Evolutionary conservation across 2,113 vertebrate species (phyloP), one percentile per base, ranked within the genome.

Genomic region (Ariopsis seemanni): DNA sequence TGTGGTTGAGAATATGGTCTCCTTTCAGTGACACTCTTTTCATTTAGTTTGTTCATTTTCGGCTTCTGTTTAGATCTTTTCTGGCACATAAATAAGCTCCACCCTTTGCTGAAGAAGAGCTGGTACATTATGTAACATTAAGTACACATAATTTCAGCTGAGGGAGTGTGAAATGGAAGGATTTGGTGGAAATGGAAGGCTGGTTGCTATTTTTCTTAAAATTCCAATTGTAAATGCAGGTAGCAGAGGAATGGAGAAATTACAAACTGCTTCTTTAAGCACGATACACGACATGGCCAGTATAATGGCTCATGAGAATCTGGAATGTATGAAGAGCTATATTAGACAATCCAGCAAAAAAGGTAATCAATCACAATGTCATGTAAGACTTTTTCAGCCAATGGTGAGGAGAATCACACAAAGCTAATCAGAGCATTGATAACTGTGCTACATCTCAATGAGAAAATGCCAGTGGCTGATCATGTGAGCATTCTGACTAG

Each of bases 261-360:
- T 18, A 60, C 78, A 60, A 60, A 81, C 53, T 81, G 78, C 53
- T 58, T 81, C 55, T 81, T 81, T 81, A 81, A 58, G n/a, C 17
- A 58, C 27, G 20, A 22, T 34, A 34, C 15, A 60, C 10, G 60
- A 81, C 15, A 62, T n/a, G 20, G 11, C 22, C n/a, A 57, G 25
- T 3, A 55, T 55, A 79, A 78, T 60, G 57, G 57, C 30, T 4
- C 18, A 48, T 82, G 34, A 81, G 30, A 25, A 25, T 82, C 57
- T 12, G 30, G 20, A 82, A 82, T 62, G 57, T 62, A 82, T 48
- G 57, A 15, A n/a, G 22, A 75, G 42, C 42, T 48, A 22, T 9
- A 22, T 75, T 75, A 48, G 34, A 79, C 18, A 12, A 27, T 53
- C 48, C 50, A 7, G 74, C 50, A 12, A 27, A 79, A 65, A 65